phyloP scores from a whole-genome alignment of 1,140 invertebrate species.

The Cydia splendana region DNA sequence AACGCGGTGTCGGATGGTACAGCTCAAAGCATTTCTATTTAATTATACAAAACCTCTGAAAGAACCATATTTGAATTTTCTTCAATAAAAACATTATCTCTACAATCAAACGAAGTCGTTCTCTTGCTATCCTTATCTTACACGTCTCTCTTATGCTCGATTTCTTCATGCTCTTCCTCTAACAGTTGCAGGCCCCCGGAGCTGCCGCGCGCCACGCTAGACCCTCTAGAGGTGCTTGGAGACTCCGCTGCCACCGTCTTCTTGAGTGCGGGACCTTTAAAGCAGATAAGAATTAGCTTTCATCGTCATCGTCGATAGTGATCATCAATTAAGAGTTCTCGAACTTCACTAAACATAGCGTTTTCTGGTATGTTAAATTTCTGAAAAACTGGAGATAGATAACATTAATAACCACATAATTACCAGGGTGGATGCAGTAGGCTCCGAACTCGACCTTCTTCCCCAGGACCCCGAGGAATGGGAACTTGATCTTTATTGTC shows the following conservation, averaged over 20 bases:
- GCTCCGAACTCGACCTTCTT: constrained; percentile 79
- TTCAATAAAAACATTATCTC: too few relatives aligned
- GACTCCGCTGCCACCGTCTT: constrained; percentile 34
- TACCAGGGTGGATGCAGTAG: constrained; percentile 77
- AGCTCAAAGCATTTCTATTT: too few relatives aligned
- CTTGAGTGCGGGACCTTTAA: constrained; percentile 50
- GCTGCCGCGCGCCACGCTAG: constrained; percentile 54
- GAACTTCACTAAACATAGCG: too few relatives aligned
- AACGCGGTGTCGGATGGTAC: too few relatives aligned
- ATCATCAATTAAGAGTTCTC: too few relatives aligned
- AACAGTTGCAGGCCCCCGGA: constrained; percentile 54
- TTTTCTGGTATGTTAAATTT: too few relatives aligned
- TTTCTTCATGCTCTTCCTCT: constrained; percentile 36
- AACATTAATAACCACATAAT: background rate
- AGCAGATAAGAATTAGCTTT: background rate
- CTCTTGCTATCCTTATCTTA: background rate
- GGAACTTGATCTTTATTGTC: constrained; percentile 77
- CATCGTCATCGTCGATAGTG: too few relatives aligned
- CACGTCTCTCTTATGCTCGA: constrained; percentile 9
- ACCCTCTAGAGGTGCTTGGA: constrained; percentile 44
- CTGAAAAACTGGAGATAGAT: background rate
- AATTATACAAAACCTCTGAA: too few relatives aligned
- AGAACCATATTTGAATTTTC: too few relatives aligned
- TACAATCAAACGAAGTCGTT: too few relatives aligned
- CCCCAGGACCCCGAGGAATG: constrained; percentile 75